Base-by-base conservation (phyloP, 2,797 vertebrate species). In the Macrochelys suwanniensis region DNA sequence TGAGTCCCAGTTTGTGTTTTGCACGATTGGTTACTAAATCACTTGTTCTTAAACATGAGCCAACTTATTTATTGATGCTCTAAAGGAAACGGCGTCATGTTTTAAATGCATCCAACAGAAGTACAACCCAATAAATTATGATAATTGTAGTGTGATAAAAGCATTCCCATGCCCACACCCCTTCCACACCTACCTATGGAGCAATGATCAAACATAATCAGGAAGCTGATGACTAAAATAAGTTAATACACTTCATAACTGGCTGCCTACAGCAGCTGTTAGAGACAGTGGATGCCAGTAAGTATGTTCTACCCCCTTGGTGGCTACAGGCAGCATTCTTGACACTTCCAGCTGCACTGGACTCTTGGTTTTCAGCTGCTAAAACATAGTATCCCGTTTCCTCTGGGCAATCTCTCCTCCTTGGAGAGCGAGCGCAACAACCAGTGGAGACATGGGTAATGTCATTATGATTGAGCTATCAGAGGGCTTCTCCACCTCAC, bases 11-110 rank as follows among this genome's bases (percentile, higher is more conserved):
- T 51, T 26, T 47, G 5, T 42, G 37, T 77, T 26, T 17, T 37
- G 1, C n/a, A 26, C 28, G 79, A 82, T 82, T 82, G 3, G 92
- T 95, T 97, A 78, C 85, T 84, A 85, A 94, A 96, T 84, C 33
- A 13, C 10, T 88, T 92, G n/a, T 47, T 91, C 83, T 82, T 53
- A 85, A 88, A 82, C 59, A 10, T 68, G 45, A 31, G 49, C 19
- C 68, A 91, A n/a, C 71, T 90, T 96, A 88, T 89, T 89, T 88
- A 94, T 92, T 86, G 85, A 80, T 89, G 91, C 85, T 59, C 88
- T 65, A 87, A 87, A 96, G 89, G 96, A 97, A 97, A 92, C 78
- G 88, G 25, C 87, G 61, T 93, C 80, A 7, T 4, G 9, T 90
- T 81, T 94, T 47, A 89, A 97, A 82, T 0, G 1, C 49, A 85